A percentile compares a stretch with the other conserved stretches of the same genome.
Evolutionary conservation across 2,888 invertebrate genomes (phyloP).

Genomic region (Allolobophora icterica): DNA sequence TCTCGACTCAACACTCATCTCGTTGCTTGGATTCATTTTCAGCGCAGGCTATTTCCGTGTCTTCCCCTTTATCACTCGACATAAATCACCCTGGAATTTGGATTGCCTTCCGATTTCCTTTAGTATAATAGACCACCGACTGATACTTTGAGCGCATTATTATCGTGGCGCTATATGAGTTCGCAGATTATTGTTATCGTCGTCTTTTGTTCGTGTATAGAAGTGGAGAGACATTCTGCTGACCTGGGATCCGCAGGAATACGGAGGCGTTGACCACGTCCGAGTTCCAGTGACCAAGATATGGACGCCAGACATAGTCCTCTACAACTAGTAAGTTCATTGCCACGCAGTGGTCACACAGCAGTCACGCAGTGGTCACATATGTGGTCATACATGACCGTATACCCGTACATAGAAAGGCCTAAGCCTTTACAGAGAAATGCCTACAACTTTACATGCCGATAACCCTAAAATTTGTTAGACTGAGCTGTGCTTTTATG

Average conservation of each 20-base stretch:
- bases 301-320: constrained; percentile 55
- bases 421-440: too few species aligned
- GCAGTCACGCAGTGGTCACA: too few species aligned
- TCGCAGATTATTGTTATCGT: background rate
- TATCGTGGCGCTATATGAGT: background rate
- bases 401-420: background rate
- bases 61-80: too few species aligned
- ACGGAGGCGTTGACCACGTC: constrained; percentile 50
- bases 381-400: background rate
- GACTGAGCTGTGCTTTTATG: too few species aligned
- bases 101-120: too few species aligned
- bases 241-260: constrained; percentile 51
- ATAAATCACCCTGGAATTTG: too few species aligned
- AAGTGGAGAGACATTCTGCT: constrained; percentile 52
- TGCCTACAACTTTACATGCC: too few species aligned
- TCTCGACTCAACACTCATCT: too few species aligned
- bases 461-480: too few species aligned
- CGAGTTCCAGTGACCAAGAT: constrained; percentile 51
- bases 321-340: constrained; percentile 53
- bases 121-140: too few species aligned
- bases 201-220: constrained; percentile 40
- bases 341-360: background rate
- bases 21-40: too few species aligned
- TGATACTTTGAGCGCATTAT: background rate
- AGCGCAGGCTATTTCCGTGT: too few species aligned